phyloP scores from a whole-genome alignment of 1,140 invertebrate genomes.

The Patella vulgata region DNA sequence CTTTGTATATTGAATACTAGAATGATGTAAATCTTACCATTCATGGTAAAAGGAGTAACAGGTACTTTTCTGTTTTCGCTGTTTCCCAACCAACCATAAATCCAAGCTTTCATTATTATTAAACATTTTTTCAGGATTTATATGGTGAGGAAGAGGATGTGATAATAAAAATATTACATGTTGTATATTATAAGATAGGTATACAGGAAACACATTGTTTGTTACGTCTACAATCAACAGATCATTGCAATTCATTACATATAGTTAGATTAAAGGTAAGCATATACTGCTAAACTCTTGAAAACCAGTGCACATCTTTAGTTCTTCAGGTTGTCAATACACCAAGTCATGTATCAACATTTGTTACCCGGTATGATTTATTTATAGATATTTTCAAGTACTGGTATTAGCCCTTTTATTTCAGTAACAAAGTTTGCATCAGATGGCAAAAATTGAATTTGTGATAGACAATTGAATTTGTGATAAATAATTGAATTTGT shows the following conservation, averaged over 20 bases:
- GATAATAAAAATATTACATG: slow-evolving; percentile 63
- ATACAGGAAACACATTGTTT: slow-evolving; percentile 60
- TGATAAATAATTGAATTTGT: too few species aligned
- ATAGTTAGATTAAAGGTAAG: slow-evolving; percentile 51
- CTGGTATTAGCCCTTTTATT: not conserved
- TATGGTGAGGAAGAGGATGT: slow-evolving; percentile 49
- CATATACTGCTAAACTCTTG: too few species aligned
- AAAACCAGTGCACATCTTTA: not conserved
- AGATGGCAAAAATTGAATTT: too few species aligned
- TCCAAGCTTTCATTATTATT: too few species aligned
- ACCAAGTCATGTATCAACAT: not conserved
- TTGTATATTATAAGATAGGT: slow-evolving; percentile 53
- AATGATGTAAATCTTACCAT: too few species aligned
- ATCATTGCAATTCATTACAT: slow-evolving; percentile 49
- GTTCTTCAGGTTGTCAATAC: not conserved
- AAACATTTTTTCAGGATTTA: slow-evolving; percentile 61
- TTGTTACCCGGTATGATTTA: not conserved
- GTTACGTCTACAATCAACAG: slow-evolving; percentile 45
- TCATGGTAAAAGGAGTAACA: too few species aligned
- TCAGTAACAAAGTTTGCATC: not conserved
- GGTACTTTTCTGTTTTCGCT: too few species aligned
- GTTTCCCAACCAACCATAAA: too few species aligned
- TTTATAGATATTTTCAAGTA: not conserved
- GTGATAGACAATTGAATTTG: too few species aligned
- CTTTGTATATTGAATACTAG: too few species aligned